Base-by-base conservation (phyloP, 2,888 invertebrate genomes). In the Augochlorella aurata region DNA sequence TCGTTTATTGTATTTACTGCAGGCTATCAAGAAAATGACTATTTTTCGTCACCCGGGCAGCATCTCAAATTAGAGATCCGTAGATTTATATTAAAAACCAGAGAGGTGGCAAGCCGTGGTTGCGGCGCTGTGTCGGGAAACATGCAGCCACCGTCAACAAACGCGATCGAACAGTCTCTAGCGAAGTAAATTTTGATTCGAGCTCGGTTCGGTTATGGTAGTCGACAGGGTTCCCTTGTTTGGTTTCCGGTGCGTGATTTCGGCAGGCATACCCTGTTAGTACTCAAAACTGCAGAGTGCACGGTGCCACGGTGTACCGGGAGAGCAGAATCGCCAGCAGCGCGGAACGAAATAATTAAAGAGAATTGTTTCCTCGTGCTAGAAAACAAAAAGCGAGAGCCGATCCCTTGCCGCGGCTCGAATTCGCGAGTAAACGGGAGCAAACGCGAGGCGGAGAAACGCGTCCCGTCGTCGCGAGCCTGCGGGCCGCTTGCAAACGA, bases 281-380 rank as follows among this genome's bases (percentile, higher is more conserved):
- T 38, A 5, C 63, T 65, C 63, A 12, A 65, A 65, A 65, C 44
- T 65, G 63, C 54, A 38, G 38, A 7, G 38, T 7, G 38, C 38
- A 5, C 5, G 38, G 38, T 38, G 38, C 5, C 38, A 38, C 38
- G 7, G 3, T 38, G 7, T 38, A 38, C 38, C 38, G 38, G 38
- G 38, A 47, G 38, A 38, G 8, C 21, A 8, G 18, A 5, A 8
- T 45, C 45, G 66, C 21, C 45, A 21, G 66, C 66, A 21, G 18
- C 66, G 66, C 54, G 70, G 50, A 70, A 70, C 54, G 44, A 69
- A 45, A 67, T 38, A 47, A 61, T 63, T 45, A 75, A 75, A 78
- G 63, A 44, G 63, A 44, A 65, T 65, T 44, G 44, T 65, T 38
- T 65, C n/a, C 38, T 44, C 38, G 63, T n/a, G 63, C 63, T 18